Evolutionary conservation across 1,140 invertebrate species (phyloP), one percentile per base, ranked within the genome.

Genomic region (Drosophila santomea): DNA sequence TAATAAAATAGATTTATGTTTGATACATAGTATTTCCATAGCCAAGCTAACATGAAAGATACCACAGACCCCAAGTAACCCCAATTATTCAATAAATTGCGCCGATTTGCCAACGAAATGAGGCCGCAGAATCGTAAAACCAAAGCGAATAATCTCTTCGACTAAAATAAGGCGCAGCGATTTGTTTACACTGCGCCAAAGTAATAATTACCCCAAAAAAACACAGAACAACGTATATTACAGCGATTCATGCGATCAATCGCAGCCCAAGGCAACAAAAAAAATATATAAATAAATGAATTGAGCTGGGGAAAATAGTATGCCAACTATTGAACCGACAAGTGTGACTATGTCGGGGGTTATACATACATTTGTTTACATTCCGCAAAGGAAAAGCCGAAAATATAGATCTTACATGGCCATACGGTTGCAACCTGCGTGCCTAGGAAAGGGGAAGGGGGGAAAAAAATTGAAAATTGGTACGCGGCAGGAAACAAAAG

Each of bases 401-500:
- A 71, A 71, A 69, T 57, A 71, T 39, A 74, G 78, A 80, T 71
- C 78, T 73, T 74, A 62, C 50, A 82, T 15, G 75, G 81, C 81
- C 80, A 84, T 78, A 82, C 81, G 80, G 81, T 47, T 62, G 81
- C 80, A 85, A 84, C 80, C 80, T 85, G 80, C 67, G 23, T 38
- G 58, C 28, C 45, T 43, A 41, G 57, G 0, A 25, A 55, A 32
- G 25, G 43, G 11, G 36, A 35, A 41, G 43, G 23, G 23, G 43
- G 11, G 36, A n/a, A n/a, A n/a, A n/a, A n/a, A n/a, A n/a, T n/a
- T n/a, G 35, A 51, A 44, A 45, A 43, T 43, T 17, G 56, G 10
- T 60, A 15, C 50, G 59, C 47, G 63, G 80, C 80, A 84, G 80
- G 80, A 84, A 84, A 54, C 80, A 44, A 73, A 76, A 77, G 58